A percentile compares a stretch with the other conserved stretches of the same genome.
phyloP scores from a whole-genome alignment of 1,140 invertebrate genomes.

The Trichonephila inaurata region DNA sequence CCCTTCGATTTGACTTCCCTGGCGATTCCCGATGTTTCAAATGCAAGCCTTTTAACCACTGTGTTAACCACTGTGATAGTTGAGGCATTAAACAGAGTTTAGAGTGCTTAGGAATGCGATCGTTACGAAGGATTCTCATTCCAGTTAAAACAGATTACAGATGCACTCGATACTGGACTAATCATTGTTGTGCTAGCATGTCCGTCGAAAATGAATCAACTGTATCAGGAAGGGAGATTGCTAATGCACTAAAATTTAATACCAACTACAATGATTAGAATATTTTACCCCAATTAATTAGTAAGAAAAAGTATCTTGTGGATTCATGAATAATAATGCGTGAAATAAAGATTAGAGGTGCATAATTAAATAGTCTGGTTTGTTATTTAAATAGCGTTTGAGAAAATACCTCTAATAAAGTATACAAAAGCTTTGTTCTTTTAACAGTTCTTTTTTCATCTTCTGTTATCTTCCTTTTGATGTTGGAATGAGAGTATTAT shows the following conservation, averaged over 20 bases:
- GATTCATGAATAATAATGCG: neutral
- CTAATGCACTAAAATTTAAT: conserved; percentile 39
- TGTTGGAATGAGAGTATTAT: no score
- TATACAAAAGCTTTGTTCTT: no score
- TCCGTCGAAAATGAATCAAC: conserved; percentile 24
- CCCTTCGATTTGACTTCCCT: neutral
- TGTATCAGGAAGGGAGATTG: neutral
- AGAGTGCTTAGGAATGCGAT: conserved; percentile 37
- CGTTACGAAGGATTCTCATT: conserved; percentile 33
- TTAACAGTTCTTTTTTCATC: no score
- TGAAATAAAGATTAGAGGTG: neutral
- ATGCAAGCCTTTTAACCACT: conserved; percentile 46
- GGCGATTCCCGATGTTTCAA: neutral
- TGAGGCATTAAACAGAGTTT: conserved; percentile 51
- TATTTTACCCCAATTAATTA: neutral
- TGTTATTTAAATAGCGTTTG: no score
- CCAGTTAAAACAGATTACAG: conserved; percentile 41
- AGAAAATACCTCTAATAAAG: no score
- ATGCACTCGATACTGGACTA: conserved; percentile 17
- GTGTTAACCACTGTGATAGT: conserved; percentile 46
- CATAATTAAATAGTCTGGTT: no score
- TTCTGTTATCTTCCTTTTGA: no score
- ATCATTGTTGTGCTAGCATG: neutral
- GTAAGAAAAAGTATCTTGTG: neutral
- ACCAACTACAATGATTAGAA: neutral